Evolutionary conservation across 2,797 vertebrate species (phyloP).

Genomic region (Morelia viridis): DNA sequence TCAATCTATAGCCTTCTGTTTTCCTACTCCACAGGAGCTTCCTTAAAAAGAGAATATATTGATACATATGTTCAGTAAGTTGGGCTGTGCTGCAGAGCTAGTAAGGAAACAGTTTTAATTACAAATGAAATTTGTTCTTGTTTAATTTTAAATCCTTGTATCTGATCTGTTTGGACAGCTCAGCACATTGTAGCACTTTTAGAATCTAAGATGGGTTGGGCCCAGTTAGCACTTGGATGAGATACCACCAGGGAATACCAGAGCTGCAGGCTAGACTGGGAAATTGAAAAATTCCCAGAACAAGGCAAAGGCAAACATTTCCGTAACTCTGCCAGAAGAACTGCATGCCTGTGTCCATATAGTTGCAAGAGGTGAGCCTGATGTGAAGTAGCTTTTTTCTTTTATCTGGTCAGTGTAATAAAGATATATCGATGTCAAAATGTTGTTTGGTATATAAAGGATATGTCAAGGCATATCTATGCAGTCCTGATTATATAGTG

Average conservation of each 20-base stretch:
- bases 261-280: neutral
- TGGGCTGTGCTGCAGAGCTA: neutral
- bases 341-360: neutral
- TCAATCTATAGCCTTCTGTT: conserved; percentile 27
- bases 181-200: neutral
- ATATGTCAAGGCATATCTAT: neutral
- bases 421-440: conserved; percentile 42
- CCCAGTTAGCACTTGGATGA: neutral
- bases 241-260: neutral
- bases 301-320: neutral
- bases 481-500: neutral
- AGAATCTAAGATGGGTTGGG: neutral
- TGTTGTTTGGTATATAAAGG: neutral
- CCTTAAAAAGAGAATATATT: neutral
- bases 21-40: conserved; percentile 30
- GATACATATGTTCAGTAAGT: conserved; percentile 5
- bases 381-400: neutral
- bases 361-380: neutral
- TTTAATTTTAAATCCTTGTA: conserved; percentile 14
- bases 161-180: conserved; percentile 45
- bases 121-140: conserved; percentile 24
- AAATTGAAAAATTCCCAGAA: conserved; percentile 3
- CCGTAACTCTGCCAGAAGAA: neutral
- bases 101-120: conserved; percentile 56
- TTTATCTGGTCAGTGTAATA: conserved; percentile 43